Conservation (phyloP, 2,113 vertebrate species). For the Crocuta crocuta region DNA sequence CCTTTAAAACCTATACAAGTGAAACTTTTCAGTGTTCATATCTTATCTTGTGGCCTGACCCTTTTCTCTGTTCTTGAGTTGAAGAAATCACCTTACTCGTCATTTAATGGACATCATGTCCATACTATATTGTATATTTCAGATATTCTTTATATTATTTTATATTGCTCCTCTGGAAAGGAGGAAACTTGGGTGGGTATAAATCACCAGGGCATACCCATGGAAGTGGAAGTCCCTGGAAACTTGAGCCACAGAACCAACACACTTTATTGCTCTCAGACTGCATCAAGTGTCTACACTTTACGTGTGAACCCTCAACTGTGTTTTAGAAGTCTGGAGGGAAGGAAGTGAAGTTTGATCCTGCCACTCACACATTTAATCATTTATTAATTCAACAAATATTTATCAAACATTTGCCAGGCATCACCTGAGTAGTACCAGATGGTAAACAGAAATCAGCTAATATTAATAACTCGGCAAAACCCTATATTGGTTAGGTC, state of each 20-base stretch:
- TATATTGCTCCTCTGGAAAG: neutral
- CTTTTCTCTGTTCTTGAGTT: neutral
- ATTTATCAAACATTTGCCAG: neutral
- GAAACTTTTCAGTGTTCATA: neutral
- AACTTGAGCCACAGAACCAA: neutral
- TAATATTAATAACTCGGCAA: neutral
- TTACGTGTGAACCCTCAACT: neutral
- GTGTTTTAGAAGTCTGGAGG: neutral
- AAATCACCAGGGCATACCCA: neutral
- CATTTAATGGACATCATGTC: neutral
- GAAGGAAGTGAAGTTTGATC: neutral
- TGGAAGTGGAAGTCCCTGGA: neutral
- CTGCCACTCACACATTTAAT: neutral
- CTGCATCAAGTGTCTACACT: neutral
- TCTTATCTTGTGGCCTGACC: constrained; percentile 19
- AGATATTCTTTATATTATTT: neutral
- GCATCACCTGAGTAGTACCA: neutral
- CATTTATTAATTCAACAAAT: neutral
- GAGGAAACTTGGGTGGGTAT: neutral
- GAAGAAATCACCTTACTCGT: neutral
- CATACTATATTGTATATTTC: neutral
- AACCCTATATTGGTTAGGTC: neutral
- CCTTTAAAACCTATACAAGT: constrained; percentile 40
- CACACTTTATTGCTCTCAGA: neutral
- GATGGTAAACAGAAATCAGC: neutral